Evolutionary conservation across 1,140 invertebrate species (phyloP).

Genomic region (Cyphomyrmex costatus): DNA sequence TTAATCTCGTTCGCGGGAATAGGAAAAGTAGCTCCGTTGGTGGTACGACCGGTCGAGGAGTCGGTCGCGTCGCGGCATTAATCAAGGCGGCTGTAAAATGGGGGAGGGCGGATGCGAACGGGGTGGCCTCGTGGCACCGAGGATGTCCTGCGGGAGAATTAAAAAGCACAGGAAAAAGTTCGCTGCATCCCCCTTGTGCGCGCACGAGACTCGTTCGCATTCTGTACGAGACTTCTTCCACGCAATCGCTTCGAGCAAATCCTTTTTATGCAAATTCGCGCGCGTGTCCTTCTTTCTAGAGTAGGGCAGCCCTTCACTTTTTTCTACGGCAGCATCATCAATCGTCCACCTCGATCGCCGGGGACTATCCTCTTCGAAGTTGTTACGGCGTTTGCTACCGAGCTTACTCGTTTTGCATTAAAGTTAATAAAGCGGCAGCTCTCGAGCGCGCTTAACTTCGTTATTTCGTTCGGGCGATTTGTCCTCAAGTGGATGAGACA

Average conservation of each 20-base stretch:
- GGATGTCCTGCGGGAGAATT: conserved; percentile 37
- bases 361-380: background rate
- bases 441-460: conserved; percentile 35
- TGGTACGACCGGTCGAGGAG: conserved; percentile 20
- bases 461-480: conserved; percentile 44
- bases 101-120: background rate
- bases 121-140: conserved; percentile 5
- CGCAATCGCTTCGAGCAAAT: background rate
- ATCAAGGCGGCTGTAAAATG: conserved; percentile 31
- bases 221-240: background rate
- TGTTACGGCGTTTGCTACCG: conserved; percentile 9
- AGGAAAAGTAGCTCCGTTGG: conserved; percentile 24
- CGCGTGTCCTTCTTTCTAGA: background rate
- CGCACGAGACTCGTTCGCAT: background rate
- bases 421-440: conserved; percentile 53
- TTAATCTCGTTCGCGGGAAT: conserved; percentile 30
- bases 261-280: conserved; percentile 41
- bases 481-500: conserved; percentile 6
- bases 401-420: conserved; percentile 57
- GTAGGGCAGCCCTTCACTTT: no score
- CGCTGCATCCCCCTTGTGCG: background rate
- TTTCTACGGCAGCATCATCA: background rate
- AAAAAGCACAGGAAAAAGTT: conserved; percentile 38
- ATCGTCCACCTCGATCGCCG: background rate
- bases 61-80: conserved; percentile 38